These are phyloP conservation scores for Gnatocerus cornutus DNA, from an alignment of 2,888 invertebrate genomes.

Conservation along the genomic window DNA sequence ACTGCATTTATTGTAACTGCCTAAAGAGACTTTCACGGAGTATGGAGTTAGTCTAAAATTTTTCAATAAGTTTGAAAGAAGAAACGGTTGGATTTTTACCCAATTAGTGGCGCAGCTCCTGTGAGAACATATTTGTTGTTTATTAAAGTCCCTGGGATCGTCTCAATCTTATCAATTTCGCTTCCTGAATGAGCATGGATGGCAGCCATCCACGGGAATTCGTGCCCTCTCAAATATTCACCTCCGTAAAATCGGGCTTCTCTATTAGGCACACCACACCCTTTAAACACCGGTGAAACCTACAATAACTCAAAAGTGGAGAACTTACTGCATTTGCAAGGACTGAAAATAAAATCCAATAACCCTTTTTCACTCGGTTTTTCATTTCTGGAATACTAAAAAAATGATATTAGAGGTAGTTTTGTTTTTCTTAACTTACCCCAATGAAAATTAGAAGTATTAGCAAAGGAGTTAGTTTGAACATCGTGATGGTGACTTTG, in stretches of 20 bases:
- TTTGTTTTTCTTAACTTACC: conserved; percentile 5
- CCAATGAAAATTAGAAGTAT: not conserved
- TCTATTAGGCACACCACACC: conserved; percentile 72
- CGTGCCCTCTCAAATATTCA: conserved; percentile 71
- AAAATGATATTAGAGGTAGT: not conserved
- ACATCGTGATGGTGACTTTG: conserved; percentile 38
- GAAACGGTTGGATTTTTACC: conserved; percentile 64
- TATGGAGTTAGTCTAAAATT: conserved; percentile 67
- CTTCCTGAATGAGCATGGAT: conserved; percentile 65
- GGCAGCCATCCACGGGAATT: conserved; percentile 75
- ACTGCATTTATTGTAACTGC: conserved; percentile 74
- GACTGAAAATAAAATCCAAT: conserved; percentile 59
- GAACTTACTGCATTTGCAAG: conserved; percentile 65
- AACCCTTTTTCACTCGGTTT: conserved; percentile 51
- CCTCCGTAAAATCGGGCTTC: conserved; percentile 70
- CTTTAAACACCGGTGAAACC: conserved; percentile 62
- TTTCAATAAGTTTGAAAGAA: not conserved
- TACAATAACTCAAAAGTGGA: conserved; percentile 34
- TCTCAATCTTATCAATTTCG: conserved; percentile 19
- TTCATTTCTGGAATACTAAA: not conserved
- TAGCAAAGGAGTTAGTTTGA: not conserved
- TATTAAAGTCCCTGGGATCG: conserved; percentile 73
- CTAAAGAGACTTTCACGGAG: conserved; percentile 74
- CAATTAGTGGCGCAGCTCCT: conserved; percentile 72
- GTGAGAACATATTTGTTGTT: conserved; percentile 76